Percentiles rank a stretch among this genome's conserved stretches.
These are phyloP conservation scores for Caenorhabditis brenneri DNA, from an alignment of 1,140 invertebrate species.

Conservation along the genomic window DNA sequence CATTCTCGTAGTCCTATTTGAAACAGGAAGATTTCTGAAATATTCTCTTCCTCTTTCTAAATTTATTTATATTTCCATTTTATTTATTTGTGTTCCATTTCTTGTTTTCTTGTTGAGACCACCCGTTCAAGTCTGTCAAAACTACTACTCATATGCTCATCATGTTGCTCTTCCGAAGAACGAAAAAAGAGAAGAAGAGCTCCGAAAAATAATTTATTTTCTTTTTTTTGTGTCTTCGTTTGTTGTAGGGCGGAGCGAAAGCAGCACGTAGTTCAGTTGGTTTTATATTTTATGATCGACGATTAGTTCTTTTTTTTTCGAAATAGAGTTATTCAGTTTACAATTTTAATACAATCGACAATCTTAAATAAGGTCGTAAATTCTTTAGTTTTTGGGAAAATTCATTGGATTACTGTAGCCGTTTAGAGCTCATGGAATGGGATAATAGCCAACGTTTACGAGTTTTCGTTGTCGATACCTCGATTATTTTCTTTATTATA, in stretches of 20 bases:
- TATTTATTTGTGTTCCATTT: neutral
- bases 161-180: slow-evolving; percentile 9
- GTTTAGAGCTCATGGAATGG: no score
- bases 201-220: slow-evolving; percentile 34
- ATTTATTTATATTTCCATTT: neutral
- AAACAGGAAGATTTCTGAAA: neutral
- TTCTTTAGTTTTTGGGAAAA: no score
- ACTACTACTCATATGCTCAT: slow-evolving; percentile 34
- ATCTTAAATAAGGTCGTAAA: neutral
- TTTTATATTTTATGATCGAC: slow-evolving; percentile 2
- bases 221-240: neutral
- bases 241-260: neutral
- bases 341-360: neutral
- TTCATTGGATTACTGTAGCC: no score
- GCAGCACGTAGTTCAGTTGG: neutral
- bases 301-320: neutral
- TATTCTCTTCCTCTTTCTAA: neutral
- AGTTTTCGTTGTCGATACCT: no score
- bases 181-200: neutral
- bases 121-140: slow-evolving; percentile 5
- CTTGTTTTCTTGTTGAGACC: neutral
- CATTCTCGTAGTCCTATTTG: neutral
- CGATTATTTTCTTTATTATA: no score
- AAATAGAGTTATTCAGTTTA: neutral
- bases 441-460: no score